Conservation (phyloP, 2,113 vertebrate genomes). For the Xenopus tropicalis region DNA sequence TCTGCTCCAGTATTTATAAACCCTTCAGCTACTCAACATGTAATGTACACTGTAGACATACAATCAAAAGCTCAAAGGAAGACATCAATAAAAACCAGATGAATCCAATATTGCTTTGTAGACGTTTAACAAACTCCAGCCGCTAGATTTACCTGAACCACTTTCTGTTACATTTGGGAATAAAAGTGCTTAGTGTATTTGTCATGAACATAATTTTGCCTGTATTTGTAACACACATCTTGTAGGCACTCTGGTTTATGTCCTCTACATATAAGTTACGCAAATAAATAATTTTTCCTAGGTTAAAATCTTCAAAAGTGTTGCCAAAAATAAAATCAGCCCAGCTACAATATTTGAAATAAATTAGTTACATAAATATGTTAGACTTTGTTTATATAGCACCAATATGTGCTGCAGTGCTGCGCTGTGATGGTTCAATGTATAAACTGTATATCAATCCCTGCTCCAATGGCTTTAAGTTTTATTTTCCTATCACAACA, state of each 20-base stretch:
- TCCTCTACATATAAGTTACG: constrained; percentile 14
- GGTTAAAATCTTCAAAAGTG: too few species aligned
- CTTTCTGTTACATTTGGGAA: constrained; percentile 15
- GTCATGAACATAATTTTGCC: constrained; percentile 14
- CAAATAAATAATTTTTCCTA: neutral
- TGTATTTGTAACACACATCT: constrained; percentile 8
- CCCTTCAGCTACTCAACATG: constrained; percentile 16
- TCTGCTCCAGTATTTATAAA: constrained; percentile 17
- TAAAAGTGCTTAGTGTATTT: constrained; percentile 25
- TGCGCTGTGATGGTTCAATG: too few species aligned
- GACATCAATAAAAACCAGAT: constrained; percentile 42
- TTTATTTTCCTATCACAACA: too few species aligned
- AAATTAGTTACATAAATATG: too few species aligned
- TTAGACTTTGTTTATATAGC: too few species aligned
- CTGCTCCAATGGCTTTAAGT: too few species aligned
- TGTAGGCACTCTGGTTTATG: constrained; percentile 19
- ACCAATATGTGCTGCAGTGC: too few species aligned
- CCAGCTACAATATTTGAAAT: too few species aligned
- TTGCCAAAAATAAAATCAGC: too few species aligned
- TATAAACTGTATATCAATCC: too few species aligned
- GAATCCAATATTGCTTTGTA: constrained; percentile 26
- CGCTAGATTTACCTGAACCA: constrained; percentile 16
- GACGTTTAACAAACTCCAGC: constrained; percentile 24
- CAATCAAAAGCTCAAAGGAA: constrained; percentile 26
- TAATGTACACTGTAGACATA: constrained; percentile 24